A percentile compares a stretch with the other conserved stretches of the same genome.
These are phyloP conservation scores for Leptocoma aspasia DNA, from an alignment of 2,113 vertebrate genomes.

Conservation along the genomic window DNA sequence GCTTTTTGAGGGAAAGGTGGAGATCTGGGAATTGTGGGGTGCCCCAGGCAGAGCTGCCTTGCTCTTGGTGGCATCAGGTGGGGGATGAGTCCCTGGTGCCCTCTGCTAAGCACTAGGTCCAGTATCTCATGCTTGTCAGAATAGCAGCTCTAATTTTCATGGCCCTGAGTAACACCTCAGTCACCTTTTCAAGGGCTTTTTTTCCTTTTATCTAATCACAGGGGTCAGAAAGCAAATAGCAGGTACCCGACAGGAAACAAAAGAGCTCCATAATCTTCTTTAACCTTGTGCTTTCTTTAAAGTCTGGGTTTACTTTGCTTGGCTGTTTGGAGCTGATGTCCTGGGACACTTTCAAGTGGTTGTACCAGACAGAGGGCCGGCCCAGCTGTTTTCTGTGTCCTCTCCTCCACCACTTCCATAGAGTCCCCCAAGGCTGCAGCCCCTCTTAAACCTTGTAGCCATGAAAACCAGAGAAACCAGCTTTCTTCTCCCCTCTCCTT, in stretches of 20 bases:
- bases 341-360: not conserved
- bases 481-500: not conserved
- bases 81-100: not conserved
- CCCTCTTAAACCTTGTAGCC: not conserved
- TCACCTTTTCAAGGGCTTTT: constrained; percentile 27
- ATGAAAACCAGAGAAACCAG: not conserved
- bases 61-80: not conserved
- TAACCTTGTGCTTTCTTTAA: not conserved
- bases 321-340: not conserved
- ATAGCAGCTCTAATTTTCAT: not conserved
- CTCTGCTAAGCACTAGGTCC: not conserved
- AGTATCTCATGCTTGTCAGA: not conserved
- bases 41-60: not conserved
- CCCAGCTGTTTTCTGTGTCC: not conserved
- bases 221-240: constrained; percentile 12
- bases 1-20: not conserved
- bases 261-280: not conserved
- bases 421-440: not conserved
- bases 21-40: not conserved
- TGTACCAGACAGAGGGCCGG: not conserved
- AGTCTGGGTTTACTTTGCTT: not conserved
- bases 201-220: not conserved
- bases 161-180: not conserved
- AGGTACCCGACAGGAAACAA: not conserved
- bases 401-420: not conserved